phyloP scores from a whole-genome alignment of 2,888 invertebrate genomes.

The Bruchidius siliquastri region DNA sequence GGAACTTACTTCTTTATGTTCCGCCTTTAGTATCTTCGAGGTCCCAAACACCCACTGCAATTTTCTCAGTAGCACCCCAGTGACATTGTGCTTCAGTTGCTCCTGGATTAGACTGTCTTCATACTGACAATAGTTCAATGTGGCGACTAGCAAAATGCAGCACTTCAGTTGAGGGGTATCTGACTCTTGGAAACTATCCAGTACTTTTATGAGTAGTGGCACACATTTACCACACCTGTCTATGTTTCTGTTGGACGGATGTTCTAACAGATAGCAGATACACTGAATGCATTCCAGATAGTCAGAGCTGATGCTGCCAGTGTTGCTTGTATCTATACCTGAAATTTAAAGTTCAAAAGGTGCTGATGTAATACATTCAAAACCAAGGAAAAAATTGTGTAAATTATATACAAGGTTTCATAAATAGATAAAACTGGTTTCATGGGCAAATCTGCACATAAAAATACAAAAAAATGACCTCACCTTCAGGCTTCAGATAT shows the following conservation, averaged over 20 bases:
- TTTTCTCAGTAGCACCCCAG: slow-evolving; percentile 36
- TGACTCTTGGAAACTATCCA: slow-evolving; percentile 29
- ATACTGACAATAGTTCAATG: slow-evolving; percentile 38
- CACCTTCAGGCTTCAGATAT: slow-evolving; percentile 27
- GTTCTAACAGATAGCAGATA: slow-evolving; percentile 36
- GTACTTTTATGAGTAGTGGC: slow-evolving; percentile 31
- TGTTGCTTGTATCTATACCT: not conserved
- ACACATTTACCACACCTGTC: slow-evolving; percentile 32
- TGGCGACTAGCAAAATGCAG: slow-evolving; percentile 35
- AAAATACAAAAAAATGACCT: not conserved
- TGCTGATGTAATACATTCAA: too few relatives aligned
- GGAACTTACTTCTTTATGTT: slow-evolving; percentile 10
- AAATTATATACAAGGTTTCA: too few relatives aligned
- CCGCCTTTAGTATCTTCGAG: slow-evolving; percentile 19
- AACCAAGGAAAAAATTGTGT: too few relatives aligned
- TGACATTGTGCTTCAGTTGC: slow-evolving; percentile 33
- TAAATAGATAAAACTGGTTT: too few relatives aligned
- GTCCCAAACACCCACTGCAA: slow-evolving; percentile 35
- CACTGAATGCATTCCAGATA: slow-evolving; percentile 38
- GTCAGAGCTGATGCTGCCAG: slow-evolving; percentile 5
- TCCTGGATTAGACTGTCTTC: slow-evolving; percentile 33
- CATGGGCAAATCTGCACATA: not conserved
- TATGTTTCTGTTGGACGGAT: slow-evolving; percentile 34
- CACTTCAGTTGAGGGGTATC: slow-evolving; percentile 34
- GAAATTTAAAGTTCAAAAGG: not conserved